Conservation (phyloP, 2,113 vertebrate genomes). For the Myrmecobius fasciatus region DNA sequence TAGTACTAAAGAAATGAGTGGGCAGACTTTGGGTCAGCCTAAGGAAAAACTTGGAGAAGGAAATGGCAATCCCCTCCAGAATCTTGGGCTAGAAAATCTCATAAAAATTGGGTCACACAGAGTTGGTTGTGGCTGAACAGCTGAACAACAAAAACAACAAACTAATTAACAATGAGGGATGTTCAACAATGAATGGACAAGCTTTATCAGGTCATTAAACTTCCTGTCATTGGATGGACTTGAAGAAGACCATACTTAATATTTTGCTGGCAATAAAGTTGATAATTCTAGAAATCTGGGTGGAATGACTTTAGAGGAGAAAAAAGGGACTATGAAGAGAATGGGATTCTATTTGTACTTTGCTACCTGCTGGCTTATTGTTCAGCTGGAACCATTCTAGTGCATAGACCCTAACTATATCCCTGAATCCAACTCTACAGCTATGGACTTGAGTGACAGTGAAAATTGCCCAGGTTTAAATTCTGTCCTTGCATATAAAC, state of each 20-base stretch:
- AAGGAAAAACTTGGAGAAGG: neutral
- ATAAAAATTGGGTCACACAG: neutral
- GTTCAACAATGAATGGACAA: neutral
- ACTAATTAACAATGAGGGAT: neutral
- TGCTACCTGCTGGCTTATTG: neutral
- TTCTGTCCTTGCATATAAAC: neutral
- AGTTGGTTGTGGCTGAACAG: no score
- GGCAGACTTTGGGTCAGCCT: neutral
- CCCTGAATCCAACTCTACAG: neutral
- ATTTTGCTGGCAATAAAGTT: neutral
- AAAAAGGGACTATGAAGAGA: neutral
- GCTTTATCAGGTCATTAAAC: neutral
- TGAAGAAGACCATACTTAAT: neutral
- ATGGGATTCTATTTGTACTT: neutral
- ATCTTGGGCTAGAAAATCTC: neutral
- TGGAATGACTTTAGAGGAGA: neutral
- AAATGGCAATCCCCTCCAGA: neutral
- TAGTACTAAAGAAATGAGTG: neutral
- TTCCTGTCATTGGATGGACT: neutral
- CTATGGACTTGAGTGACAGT: neutral
- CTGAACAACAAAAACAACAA: no score
- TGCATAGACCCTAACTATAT: neutral
- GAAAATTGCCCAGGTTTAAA: neutral
- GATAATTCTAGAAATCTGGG: neutral
- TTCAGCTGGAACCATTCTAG: neutral